phyloP scores from a whole-genome alignment of 2,113 vertebrate genomes.

The Butorides virescens region DNA sequence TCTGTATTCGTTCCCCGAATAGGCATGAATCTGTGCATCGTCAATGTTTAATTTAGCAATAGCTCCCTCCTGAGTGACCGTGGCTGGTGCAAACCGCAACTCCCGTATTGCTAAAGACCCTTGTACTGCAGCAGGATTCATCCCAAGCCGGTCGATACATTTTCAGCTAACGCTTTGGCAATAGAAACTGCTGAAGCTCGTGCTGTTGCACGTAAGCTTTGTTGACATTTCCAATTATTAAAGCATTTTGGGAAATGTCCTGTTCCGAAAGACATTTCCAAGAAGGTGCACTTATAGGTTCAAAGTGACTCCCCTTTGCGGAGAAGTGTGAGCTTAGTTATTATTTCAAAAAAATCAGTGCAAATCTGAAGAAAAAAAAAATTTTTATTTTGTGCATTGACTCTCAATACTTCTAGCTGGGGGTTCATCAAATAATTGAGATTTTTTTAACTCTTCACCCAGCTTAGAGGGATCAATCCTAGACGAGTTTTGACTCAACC shows the following conservation, averaged over 20 bases:
- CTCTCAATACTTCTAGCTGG: not conserved
- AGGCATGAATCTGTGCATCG: fast-evolving
- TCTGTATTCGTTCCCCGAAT: not conserved
- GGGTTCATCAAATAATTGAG: not conserved
- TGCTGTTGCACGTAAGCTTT: not conserved
- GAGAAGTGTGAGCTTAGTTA: not conserved
- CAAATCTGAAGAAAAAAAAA: too few species aligned
- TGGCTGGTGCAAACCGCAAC: not conserved
- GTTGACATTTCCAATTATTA: not conserved
- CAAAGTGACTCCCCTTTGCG: fast-evolving
- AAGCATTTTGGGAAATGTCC: not conserved
- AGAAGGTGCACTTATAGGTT: not conserved
- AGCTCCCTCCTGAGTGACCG: not conserved
- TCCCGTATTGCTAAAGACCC: not conserved
- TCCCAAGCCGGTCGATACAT: not conserved
- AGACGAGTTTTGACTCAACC: not conserved
- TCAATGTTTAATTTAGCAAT: too few species aligned
- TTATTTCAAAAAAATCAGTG: not conserved
- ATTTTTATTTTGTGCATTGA: not conserved
- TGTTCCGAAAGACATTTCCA: not conserved
- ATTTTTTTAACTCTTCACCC: not conserved
- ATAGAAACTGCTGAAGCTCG: not conserved
- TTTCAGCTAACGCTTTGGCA: not conserved
- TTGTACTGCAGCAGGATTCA: not conserved
- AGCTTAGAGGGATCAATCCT: not conserved